Evolutionary conservation across 2,888 invertebrate genomes (phyloP).

Genomic region (Alentia gelatinosa): DNA sequence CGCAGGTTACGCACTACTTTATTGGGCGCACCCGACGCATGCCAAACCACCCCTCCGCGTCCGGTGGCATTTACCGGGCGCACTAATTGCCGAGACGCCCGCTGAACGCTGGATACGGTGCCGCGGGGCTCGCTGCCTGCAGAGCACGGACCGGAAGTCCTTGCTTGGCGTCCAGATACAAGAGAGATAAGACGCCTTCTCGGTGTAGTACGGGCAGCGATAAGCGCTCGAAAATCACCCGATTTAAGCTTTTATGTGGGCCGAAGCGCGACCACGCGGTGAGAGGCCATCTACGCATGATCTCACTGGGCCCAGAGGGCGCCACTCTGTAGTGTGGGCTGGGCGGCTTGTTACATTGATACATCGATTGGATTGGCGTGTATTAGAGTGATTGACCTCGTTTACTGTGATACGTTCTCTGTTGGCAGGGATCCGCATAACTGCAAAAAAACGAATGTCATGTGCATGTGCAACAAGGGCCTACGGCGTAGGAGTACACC

Average conservation of each 20-base stretch:
- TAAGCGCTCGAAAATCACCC: neutral
- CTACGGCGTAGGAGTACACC: too few species aligned
- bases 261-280: too few species aligned
- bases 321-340: too few species aligned
- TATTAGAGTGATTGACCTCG: neutral
- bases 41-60: neutral
- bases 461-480: too few species aligned
- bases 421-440: too few species aligned
- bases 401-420: neutral
- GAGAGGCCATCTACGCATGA: too few species aligned
- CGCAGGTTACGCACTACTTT: conserved; percentile 48
- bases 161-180: conserved; percentile 14
- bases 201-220: neutral
- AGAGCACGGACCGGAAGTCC: conserved; percentile 30
- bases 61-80: conserved; percentile 37
- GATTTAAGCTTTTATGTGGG: too few species aligned
- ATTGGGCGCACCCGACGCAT: conserved; percentile 34
- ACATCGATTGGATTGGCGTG: neutral
- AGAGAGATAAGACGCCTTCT: neutral
- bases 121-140: conserved; percentile 11
- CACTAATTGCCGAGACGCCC: conserved; percentile 30
- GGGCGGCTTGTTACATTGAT: neutral
- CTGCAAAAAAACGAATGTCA: too few species aligned
- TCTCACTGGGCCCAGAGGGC: too few species aligned
- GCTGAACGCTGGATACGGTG: neutral